phyloP scores from a whole-genome alignment of 2,113 vertebrate genomes.

The Osmerus eperlanus region DNA sequence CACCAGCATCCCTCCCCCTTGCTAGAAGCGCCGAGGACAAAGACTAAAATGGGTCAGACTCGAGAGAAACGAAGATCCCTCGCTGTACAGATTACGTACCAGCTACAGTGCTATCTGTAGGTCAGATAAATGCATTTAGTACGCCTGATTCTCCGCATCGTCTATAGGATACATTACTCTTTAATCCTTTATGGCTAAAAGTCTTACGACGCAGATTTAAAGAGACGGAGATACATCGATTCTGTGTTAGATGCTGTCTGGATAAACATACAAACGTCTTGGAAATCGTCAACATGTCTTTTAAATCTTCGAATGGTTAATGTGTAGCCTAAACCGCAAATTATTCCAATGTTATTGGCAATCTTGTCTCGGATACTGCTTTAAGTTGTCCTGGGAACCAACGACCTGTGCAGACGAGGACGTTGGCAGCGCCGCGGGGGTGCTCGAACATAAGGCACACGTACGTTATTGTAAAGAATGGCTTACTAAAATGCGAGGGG shows the following conservation, averaged over 20 bases:
- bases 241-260: not conserved
- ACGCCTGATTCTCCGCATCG: too few species aligned
- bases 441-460: not conserved
- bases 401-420: not conserved
- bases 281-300: constrained; percentile 18
- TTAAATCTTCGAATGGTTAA: constrained; percentile 23
- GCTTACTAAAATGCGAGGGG: not conserved
- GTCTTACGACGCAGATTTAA: too few species aligned
- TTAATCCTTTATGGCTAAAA: too few species aligned
- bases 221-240: not conserved
- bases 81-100: not conserved
- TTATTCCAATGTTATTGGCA: not conserved
- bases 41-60: constrained; percentile 72
- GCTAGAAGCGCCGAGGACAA: constrained; percentile 62
- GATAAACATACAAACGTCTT: not conserved
- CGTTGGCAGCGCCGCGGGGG: not conserved
- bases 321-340: not conserved
- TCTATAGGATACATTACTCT: too few species aligned
- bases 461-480: not conserved
- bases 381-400: not conserved
- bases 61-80: constrained; percentile 35
- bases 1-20: constrained; percentile 21
- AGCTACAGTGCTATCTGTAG: too few species aligned
- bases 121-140: too few species aligned
- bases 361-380: not conserved